phyloP scores from a whole-genome alignment of 2,113 vertebrate genomes.

The Podocnemis expansa region DNA sequence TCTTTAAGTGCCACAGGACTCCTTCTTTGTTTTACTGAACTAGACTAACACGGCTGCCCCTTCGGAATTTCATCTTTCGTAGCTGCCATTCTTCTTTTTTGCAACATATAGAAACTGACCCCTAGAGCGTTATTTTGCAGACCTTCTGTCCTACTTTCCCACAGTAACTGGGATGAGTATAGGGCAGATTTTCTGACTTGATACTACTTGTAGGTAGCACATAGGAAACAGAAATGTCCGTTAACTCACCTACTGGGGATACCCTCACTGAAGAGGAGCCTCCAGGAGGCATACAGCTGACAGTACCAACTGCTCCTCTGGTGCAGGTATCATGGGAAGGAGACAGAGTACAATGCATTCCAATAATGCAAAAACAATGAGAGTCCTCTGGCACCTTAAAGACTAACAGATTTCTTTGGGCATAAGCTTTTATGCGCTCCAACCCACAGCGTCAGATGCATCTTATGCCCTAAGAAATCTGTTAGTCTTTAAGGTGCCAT shows the following conservation, averaged over 20 bases:
- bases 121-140: background rate
- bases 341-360: background rate
- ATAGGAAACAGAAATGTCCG: background rate
- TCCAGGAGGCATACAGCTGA: background rate
- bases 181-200: background rate
- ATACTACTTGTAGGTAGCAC: background rate
- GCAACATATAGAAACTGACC: background rate
- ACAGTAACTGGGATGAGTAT: background rate
- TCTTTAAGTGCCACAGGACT: no score
- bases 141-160: background rate
- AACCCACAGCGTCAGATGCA: no score
- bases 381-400: no score
- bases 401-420: no score
- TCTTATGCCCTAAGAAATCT: no score
- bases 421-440: no score
- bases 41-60: no score
- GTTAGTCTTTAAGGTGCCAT: no score
- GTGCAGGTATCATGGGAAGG: background rate
- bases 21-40: no score
- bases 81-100: background rate
- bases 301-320: background rate
- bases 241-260: background rate
- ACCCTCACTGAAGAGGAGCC: background rate
- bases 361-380: no score
- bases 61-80: background rate